A percentile compares a stretch with the other conserved stretches of the same genome.
These are phyloP conservation scores for Scaeva pyrastri DNA, from an alignment of 2,888 invertebrate genomes.

Conservation along the genomic window DNA sequence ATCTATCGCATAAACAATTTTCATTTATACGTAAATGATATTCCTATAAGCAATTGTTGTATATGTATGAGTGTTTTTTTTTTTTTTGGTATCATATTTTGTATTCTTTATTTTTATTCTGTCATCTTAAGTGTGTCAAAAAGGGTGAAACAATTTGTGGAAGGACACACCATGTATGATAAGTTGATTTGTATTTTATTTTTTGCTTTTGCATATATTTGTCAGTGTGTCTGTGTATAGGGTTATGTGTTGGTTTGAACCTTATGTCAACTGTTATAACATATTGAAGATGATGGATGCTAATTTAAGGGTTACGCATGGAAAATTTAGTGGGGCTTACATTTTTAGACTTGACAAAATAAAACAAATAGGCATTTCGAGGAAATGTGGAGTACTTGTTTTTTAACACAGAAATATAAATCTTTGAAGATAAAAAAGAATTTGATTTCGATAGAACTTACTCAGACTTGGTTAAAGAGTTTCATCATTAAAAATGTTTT, in stretches of 20 bases:
- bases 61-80: constrained; percentile 38
- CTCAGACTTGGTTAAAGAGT: too few species aligned
- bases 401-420: too few species aligned
- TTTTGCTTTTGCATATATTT: constrained; percentile 4
- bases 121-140: constrained; percentile 47
- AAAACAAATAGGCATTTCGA: background rate
- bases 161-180: constrained; percentile 49
- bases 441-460: too few species aligned
- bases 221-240: background rate
- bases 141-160: constrained; percentile 68
- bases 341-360: background rate
- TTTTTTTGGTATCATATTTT: constrained; percentile 1
- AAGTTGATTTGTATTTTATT: constrained; percentile 26
- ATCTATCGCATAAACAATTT: constrained; percentile 72
- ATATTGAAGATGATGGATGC: constrained; percentile 34
- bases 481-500: too few species aligned
- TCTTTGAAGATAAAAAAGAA: too few species aligned
- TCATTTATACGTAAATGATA: constrained; percentile 69
- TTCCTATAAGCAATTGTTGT: constrained; percentile 65
- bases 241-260: background rate
- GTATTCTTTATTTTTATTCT: background rate
- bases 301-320: constrained; percentile 32
- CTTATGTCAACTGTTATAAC: constrained; percentile 14
- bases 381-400: background rate
- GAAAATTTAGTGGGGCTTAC: background rate